Evolutionary conservation across 2,113 vertebrate species (phyloP), one percentile per base, ranked within the genome.

Genomic region (Eclectus roratus): DNA sequence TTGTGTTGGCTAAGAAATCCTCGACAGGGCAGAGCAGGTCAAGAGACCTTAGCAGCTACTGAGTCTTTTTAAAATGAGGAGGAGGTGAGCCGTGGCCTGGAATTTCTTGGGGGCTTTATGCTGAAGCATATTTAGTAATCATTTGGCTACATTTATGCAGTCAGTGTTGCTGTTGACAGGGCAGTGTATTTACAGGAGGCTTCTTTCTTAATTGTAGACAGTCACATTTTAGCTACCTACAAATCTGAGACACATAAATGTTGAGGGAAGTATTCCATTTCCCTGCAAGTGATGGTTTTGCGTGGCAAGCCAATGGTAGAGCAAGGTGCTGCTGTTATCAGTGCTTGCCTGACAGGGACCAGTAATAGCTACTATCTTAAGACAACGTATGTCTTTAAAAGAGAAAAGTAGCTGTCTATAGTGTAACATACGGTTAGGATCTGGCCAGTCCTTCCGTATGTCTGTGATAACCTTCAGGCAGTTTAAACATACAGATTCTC

Each of bases 261-360:
- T 25, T 2, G 0, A 53, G n/a, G 50, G 28, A 66, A 63, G 13
- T 35, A 25, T 77, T 86, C 39, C 28, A 27, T 49, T 43, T 66
- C 66, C 31, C 18, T 82, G 46, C 24, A 73, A 4, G 1, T 11
- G 39, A 17, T 72, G 52, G 20, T 20, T 87, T 88, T 82, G 41
- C 0, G 0, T 44, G 74, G 71, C 27, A 85, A 7, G 49, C 28
- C 31, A 28, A 2, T 39, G 58, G 61, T 2, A 24, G 49, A 65
- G 31, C 68, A 68, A n/a, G 61, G 35, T 74, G 53, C 63, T 82
- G 13, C 64, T 50, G 9, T 43, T 69, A 44, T 11, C 71, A 72
- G 82, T 19, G 25, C 60, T 52, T 71, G n/a, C 39, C 56, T 85
- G 44, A 50, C 74, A 89, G 71, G 50, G 29, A 60, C 33, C 35